These are phyloP conservation scores for Cryptoprocta ferox DNA, from an alignment of 2,797 vertebrate species.

Conservation along the genomic window DNA sequence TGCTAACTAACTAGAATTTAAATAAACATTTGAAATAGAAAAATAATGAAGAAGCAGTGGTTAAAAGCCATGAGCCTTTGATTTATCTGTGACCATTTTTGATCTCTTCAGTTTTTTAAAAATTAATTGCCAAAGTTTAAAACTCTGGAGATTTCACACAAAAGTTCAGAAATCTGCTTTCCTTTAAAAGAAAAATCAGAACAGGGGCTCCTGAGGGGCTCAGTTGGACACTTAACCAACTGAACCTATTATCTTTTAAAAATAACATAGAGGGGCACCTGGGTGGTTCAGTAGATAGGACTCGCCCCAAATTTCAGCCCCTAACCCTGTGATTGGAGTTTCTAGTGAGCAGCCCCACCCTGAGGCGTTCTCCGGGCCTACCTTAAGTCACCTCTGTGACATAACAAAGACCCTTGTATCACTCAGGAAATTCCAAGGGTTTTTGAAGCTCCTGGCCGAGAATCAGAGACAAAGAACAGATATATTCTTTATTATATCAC, in stretches of 20 bases:
- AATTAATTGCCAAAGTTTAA: not conserved
- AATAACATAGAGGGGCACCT: too few species aligned
- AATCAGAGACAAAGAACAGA: not conserved
- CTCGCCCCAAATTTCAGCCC: not conserved
- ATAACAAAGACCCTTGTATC: not conserved
- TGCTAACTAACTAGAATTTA: too few species aligned
- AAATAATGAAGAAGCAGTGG: too few species aligned
- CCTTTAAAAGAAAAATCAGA: slow-evolving; percentile 22
- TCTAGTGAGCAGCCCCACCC: not conserved
- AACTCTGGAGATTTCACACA: slow-evolving; percentile 17
- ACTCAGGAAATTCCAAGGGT: not conserved
- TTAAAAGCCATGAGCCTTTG: not conserved
- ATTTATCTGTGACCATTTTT: not conserved
- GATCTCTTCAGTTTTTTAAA: not conserved
- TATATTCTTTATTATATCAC: slow-evolving; percentile 1
- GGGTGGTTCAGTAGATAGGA: too few species aligned
- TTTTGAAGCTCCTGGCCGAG: not conserved
- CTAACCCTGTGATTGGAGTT: not conserved
- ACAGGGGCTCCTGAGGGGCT: not conserved
- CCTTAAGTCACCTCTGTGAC: not conserved
- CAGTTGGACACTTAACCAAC: too few species aligned
- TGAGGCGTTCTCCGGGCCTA: not conserved
- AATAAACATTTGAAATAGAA: too few species aligned
- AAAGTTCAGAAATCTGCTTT: not conserved
- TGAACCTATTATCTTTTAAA: too few species aligned